Evolutionary conservation across 2,113 vertebrate genomes (phyloP).

Genomic region (Morone chrysops): DNA sequence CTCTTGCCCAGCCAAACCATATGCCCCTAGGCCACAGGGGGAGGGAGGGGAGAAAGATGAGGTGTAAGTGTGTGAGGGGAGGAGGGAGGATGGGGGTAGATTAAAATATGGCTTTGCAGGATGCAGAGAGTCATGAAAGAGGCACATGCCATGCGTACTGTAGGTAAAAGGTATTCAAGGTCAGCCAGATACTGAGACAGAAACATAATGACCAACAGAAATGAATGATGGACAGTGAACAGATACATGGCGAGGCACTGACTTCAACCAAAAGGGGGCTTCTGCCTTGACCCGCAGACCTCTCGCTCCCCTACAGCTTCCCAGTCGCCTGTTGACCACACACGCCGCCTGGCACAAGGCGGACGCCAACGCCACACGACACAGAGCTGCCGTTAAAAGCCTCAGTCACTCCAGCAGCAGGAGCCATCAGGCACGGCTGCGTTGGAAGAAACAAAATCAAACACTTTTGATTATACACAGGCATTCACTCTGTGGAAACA

Average conservation of each 20-base stretch:
- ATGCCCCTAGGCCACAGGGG: constrained; percentile 86
- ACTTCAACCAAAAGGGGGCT: constrained; percentile 37
- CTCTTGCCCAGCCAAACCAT: constrained; percentile 92
- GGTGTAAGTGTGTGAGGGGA: constrained; percentile 56
- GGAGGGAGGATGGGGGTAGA: background rate
- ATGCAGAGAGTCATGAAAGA: constrained; percentile 38
- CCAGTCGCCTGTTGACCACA: constrained; percentile 74
- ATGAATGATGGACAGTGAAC: background rate
- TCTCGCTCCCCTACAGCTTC: constrained; percentile 8
- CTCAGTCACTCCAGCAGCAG: constrained; percentile 72
- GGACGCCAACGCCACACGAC: constrained; percentile 72
- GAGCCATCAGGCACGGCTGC: constrained; percentile 63
- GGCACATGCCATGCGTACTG: constrained; percentile 38
- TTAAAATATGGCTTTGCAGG: constrained; percentile 41
- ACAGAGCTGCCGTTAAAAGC: constrained; percentile 61
- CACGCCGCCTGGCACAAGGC: constrained; percentile 71
- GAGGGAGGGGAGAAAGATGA: constrained; percentile 56
- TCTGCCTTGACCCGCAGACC: constrained; percentile 34
- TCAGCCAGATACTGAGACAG: constrained; percentile 39
- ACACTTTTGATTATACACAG: constrained; percentile 40
- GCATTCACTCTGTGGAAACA: constrained; percentile 42
- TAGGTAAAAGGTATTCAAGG: constrained; percentile 56
- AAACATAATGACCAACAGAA: constrained; percentile 25
- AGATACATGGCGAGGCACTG: constrained; percentile 37
- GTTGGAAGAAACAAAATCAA: constrained; percentile 17